These are phyloP conservation scores for Sarcophilus harrisii DNA, from an alignment of 2,797 vertebrate genomes.

Conservation along the genomic window DNA sequence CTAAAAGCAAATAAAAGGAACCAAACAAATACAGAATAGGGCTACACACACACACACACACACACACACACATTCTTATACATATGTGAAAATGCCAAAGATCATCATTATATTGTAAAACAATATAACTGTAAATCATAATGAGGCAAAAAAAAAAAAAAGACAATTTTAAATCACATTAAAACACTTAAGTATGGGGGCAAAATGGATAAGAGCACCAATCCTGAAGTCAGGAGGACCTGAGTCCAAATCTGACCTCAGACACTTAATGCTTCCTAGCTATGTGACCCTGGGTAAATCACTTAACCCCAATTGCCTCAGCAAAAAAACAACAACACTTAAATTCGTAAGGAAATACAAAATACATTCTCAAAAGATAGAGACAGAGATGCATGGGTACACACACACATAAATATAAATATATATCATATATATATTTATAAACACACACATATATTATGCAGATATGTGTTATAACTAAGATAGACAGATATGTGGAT, in stretches of 20 bases:
- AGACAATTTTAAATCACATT: slow-evolving; percentile 52
- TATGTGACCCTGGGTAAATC: too few relatives aligned
- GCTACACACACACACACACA: background rate
- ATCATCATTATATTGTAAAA: slow-evolving; percentile 28
- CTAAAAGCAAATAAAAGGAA: slow-evolving; percentile 29
- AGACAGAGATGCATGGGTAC: background rate
- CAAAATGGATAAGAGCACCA: too few relatives aligned
- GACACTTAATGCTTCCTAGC: too few relatives aligned
- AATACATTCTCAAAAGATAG: slow-evolving; percentile 34
- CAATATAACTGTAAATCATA: slow-evolving; percentile 48
- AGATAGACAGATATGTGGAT: background rate
- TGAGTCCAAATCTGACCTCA: too few relatives aligned
- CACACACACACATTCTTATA: background rate
- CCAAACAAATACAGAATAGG: background rate
- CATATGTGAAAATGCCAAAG: slow-evolving; percentile 21
- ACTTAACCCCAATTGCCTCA: too few relatives aligned
- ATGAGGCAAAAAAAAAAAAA: slow-evolving; percentile 24
- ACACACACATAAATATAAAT: background rate
- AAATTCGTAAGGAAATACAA: slow-evolving; percentile 36
- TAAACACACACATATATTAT: background rate
- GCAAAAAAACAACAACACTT: too few relatives aligned
- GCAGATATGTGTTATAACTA: too few relatives aligned
- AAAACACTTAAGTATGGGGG: too few relatives aligned
- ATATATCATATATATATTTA: background rate
- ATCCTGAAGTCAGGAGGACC: too few relatives aligned